Evolutionary conservation across 92 coral and sea anemone genomes (phyloP), one percentile per base, ranked within the genome.

Genomic region (Epizoanthus rinbou): DNA sequence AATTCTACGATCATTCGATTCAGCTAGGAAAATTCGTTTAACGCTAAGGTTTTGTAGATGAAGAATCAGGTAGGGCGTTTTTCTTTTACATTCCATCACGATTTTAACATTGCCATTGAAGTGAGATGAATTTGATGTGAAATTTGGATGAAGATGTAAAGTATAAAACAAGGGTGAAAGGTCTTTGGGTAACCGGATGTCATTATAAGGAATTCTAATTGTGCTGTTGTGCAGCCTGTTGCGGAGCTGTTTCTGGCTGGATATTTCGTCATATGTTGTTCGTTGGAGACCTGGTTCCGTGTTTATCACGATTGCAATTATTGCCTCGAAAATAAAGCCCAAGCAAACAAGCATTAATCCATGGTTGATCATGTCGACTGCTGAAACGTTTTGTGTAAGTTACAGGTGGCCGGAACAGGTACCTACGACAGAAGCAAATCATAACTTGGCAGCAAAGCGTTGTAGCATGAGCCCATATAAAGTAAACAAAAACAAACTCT

Each of bases 141-240:
- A 88, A n/a, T 91, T 84, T 69, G 98, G 98, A 50, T 91, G 86
- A 9, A 95, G 69, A 37, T 76, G 64, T 13, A 95, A 60, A 13
- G 80, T 90, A 80, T 95, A 95, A 35, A 85, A 90, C 6, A 88
- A 16, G 21, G 98, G 98, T 52, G 80, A 28, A 25, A 95, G 47
- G 67, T 86, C 87, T 37, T 91, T 88, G 8, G 98, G 98, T 31
- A 95, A 79, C 16, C 98, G 93, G 56, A 95, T 89, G 16, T 81
- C 43, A 60, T 87, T 76, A 75, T 91, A 80, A 17, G 90, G 87
- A 28, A 88, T 86, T 71, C 74, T 84, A 7, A 59, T 64, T 33
- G 43, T 33, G 45, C 21, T 33, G 3, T 67, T 17, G n/a, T 28
- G 4, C 47, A 18, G 50, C 39, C 13, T 19, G 56, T 53, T 31